phyloP scores from a whole-genome alignment of 2,888 invertebrate species.

The Cantharis nigra region DNA sequence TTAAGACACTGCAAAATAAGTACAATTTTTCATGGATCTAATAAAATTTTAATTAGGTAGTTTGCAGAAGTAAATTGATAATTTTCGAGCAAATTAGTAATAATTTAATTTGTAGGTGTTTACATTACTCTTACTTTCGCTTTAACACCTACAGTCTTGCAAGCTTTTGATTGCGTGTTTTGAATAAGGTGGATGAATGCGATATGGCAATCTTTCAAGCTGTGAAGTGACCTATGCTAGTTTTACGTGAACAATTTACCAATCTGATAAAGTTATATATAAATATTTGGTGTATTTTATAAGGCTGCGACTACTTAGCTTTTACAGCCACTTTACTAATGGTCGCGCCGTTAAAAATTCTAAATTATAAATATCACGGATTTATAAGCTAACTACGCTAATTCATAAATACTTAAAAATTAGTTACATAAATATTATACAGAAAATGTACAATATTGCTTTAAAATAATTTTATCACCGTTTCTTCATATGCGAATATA shows the following conservation, averaged over 20 bases:
- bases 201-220: conserved; percentile 35
- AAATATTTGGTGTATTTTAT: conserved; percentile 49
- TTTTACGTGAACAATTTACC: conserved; percentile 39
- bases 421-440: conserved; percentile 33
- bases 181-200: conserved; percentile 36
- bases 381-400: conserved; percentile 12
- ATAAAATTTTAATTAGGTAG: not conserved
- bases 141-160: conserved; percentile 4
- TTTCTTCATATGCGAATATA: conserved; percentile 6
- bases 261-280: conserved; percentile 36
- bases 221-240: conserved; percentile 37
- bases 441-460: conserved; percentile 44
- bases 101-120: conserved; percentile 2
- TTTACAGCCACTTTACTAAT: conserved; percentile 28
- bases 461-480: conserved; percentile 35
- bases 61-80: not conserved
- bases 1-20: not conserved
- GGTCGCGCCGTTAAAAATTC: conserved; percentile 23
- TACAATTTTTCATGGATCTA: not conserved
- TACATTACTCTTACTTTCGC: conserved; percentile 9
- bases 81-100: not conserved
- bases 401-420: conserved; percentile 9
- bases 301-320: conserved; percentile 49
- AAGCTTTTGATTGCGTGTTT: conserved; percentile 19
- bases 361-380: conserved; percentile 29